These are phyloP conservation scores for Caracal caracal DNA, from an alignment of 2,113 vertebrate genomes.

Conservation along the genomic window DNA sequence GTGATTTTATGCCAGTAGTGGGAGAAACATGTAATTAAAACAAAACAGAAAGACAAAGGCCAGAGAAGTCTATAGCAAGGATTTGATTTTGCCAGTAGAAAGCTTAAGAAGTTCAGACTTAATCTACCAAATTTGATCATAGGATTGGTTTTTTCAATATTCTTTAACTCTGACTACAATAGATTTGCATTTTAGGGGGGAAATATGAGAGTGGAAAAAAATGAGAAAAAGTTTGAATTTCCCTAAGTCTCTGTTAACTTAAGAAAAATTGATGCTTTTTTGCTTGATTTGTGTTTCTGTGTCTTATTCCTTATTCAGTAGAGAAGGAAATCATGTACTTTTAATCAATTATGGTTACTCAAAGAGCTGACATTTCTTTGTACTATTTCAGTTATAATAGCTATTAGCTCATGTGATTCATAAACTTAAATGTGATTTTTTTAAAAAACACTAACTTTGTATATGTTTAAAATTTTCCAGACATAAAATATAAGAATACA, in stretches of 20 bases:
- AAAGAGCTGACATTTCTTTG: slow-evolving; percentile 1
- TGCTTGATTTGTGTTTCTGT: not conserved
- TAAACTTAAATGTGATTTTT: not conserved
- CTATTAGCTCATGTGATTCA: not conserved
- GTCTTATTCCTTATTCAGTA: not conserved
- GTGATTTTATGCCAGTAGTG: not conserved
- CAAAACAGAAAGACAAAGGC: not conserved
- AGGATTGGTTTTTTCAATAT: not conserved
- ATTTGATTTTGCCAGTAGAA: slow-evolving; percentile 65
- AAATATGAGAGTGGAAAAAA: not conserved
- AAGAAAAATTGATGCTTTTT: not conserved
- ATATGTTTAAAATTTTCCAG: not conserved
- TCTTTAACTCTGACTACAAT: not conserved
- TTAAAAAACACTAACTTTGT: not conserved
- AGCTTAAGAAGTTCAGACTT: not conserved
- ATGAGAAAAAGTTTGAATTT: slow-evolving; percentile 51
- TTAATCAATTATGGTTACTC: slow-evolving; percentile 25
- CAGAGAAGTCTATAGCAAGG: not conserved
- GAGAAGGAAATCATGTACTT: not conserved
- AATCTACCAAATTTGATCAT: not conserved
- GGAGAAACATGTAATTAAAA: not conserved
- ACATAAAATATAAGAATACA: not conserved
- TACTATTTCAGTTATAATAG: slow-evolving; percentile 35
- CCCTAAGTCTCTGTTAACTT: not conserved
- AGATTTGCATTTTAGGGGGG: not conserved